Evolutionary conservation across 2,113 vertebrate genomes (phyloP).

Genomic region (Oreamnos americanus): DNA sequence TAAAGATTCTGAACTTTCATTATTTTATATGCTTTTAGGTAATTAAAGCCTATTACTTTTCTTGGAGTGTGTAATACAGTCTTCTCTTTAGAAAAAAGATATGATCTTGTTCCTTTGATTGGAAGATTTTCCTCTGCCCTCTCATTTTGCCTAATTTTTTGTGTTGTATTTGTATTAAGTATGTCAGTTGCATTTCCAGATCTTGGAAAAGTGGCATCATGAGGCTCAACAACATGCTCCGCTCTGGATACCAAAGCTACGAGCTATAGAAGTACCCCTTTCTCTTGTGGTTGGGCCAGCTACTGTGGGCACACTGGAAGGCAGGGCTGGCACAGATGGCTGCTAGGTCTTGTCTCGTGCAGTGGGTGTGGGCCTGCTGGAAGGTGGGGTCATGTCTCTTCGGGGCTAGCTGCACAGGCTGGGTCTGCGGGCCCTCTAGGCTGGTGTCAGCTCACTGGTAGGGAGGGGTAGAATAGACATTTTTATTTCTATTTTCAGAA

Average conservation of each 20-base stretch:
- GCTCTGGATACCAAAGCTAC: neutral
- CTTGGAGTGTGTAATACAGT: neutral
- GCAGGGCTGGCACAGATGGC: neutral
- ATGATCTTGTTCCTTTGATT: neutral
- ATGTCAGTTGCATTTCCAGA: neutral
- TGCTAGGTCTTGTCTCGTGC: neutral
- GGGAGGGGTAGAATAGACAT: neutral
- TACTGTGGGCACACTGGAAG: neutral
- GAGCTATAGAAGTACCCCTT: neutral
- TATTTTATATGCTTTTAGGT: neutral
- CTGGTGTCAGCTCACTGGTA: neutral
- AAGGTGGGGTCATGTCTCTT: neutral
- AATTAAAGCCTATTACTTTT: neutral
- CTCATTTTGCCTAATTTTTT: neutral
- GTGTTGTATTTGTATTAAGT: neutral
- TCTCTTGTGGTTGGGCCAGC: neutral
- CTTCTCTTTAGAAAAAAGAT: neutral
- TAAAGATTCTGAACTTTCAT: neutral
- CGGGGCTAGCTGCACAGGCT: neutral
- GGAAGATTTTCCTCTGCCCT: neutral
- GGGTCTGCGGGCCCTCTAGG: neutral
- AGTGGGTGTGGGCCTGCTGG: neutral
- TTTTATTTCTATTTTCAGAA: slow-evolving; percentile 12
- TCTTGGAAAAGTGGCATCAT: neutral
- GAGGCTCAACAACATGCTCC: neutral